phyloP scores from a whole-genome alignment of 2,888 invertebrate genomes.

The Macrostomum cliftonense region DNA sequence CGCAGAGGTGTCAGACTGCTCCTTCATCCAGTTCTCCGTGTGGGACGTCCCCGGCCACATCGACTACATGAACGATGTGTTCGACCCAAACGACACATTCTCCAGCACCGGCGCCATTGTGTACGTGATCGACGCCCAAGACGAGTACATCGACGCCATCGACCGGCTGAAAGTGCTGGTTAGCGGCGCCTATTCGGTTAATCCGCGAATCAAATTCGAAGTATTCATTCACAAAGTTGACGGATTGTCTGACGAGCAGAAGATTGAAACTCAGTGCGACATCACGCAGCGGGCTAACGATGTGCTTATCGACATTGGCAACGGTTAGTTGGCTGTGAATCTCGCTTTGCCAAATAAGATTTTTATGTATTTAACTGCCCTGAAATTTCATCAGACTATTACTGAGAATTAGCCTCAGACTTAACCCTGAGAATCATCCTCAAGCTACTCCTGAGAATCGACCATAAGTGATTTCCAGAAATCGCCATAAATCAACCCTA shows the following conservation, averaged over 20 bases:
- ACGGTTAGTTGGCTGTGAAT: too few relatives aligned
- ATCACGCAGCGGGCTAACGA: constrained; percentile 90
- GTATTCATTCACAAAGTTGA: constrained; percentile 97
- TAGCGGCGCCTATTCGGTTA: constrained; percentile 78
- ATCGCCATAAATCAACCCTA: too few relatives aligned
- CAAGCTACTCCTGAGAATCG: too few relatives aligned
- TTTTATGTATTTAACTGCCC: too few relatives aligned
- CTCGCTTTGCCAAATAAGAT: too few relatives aligned
- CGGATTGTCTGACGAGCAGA: constrained; percentile 90
- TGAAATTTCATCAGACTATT: too few relatives aligned
- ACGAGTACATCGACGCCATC: constrained; percentile 88
- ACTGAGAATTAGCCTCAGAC: too few relatives aligned
- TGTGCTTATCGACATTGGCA: constrained; percentile 68
- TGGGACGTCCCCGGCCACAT: constrained; percentile 99
- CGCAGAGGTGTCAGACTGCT: constrained; percentile 71
- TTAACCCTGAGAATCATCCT: too few relatives aligned
- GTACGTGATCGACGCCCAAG: constrained; percentile 97
- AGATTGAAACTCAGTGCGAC: constrained; percentile 94
- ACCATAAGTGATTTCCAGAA: too few relatives aligned
- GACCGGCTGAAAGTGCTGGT: constrained; percentile 78
- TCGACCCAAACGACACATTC: constrained; percentile 86
- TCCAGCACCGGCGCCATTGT: constrained; percentile 89
- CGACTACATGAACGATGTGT: constrained; percentile 67
- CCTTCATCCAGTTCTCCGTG: constrained; percentile 98
- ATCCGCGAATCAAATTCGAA: constrained; percentile 86